phyloP scores from a whole-genome alignment of 2,797 vertebrate genomes.

The Pipistrellus pygmaeus region DNA sequence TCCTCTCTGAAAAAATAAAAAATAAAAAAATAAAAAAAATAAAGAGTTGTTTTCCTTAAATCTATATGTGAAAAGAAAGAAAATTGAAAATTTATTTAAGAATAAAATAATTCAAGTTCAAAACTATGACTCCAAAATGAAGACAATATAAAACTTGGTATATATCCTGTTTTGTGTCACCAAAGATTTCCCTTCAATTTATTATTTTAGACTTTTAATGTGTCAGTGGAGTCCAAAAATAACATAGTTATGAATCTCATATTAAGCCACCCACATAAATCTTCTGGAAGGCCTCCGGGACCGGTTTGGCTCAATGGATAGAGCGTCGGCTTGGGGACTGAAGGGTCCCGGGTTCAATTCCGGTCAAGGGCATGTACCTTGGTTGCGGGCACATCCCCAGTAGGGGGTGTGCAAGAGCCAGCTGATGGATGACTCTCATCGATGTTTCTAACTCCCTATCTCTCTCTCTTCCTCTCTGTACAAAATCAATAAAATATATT shows the following conservation, averaged over 20 bases:
- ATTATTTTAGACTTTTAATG: conserved; percentile 12
- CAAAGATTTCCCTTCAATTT: conserved; percentile 48
- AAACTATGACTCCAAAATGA: conserved; percentile 24
- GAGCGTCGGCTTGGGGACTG: too few relatives aligned
- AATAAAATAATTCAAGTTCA: conserved; percentile 37
- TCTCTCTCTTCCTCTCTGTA: too few relatives aligned
- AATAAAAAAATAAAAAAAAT: too few relatives aligned
- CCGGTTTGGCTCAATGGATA: too few relatives aligned
- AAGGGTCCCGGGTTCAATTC: too few relatives aligned
- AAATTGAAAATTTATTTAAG: conserved; percentile 1
- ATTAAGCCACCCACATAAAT: conserved; percentile 67
- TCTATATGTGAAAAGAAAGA: background rate
- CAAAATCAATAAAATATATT: too few relatives aligned
- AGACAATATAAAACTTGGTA: background rate
- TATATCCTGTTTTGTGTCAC: conserved; percentile 22
- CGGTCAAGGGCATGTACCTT: too few relatives aligned
- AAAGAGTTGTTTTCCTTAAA: background rate
- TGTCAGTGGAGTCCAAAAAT: conserved; percentile 50
- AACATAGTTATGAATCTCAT: conserved; percentile 51
- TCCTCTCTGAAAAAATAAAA: too few relatives aligned
- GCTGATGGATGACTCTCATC: too few relatives aligned
- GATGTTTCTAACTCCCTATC: too few relatives aligned
- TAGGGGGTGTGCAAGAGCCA: too few relatives aligned
- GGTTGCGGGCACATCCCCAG: too few relatives aligned
- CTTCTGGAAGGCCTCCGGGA: background rate